A percentile compares a stretch with the other conserved stretches of the same genome.
phyloP scores from a whole-genome alignment of 2,888 invertebrate genomes.

The Dryomyza anilis region DNA sequence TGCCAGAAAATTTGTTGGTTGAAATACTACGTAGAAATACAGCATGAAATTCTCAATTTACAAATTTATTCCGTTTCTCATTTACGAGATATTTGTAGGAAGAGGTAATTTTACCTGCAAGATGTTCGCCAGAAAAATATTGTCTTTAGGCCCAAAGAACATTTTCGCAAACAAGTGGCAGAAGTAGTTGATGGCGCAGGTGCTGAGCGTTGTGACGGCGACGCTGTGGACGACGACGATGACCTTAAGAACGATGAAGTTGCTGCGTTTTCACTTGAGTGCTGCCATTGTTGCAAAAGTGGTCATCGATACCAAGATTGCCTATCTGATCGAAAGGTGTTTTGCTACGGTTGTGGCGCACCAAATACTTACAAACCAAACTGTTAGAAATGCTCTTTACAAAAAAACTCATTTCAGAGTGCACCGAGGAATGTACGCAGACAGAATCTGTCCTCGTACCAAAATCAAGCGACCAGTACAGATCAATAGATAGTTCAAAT shows the following conservation, averaged over 20 bases:
- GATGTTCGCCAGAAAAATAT: neutral
- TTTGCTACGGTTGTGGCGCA: neutral
- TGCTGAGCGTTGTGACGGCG: too few relatives aligned
- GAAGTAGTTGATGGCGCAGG: too few relatives aligned
- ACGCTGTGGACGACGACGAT: neutral
- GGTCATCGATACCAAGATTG: constrained; percentile 1
- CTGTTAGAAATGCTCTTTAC: constrained; percentile 10
- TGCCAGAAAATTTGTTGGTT: neutral
- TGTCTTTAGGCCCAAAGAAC: neutral
- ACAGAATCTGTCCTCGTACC: neutral
- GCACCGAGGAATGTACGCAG: constrained; percentile 9
- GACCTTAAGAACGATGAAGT: neutral
- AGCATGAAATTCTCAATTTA: constrained; percentile 20
- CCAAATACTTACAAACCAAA: neutral
- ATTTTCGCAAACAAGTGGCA: neutral
- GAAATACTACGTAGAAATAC: constrained; percentile 25
- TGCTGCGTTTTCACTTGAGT: neutral
- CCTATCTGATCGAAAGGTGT: neutral
- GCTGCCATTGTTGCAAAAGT: neutral
- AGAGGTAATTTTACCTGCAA: constrained; percentile 9
- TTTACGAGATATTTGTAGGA: neutral
- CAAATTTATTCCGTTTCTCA: neutral
- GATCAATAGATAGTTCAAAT: neutral
- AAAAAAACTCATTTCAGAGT: constrained; percentile 18
- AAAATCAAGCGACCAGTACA: neutral